Evolutionary conservation across 2,113 vertebrate genomes (phyloP).

Genomic region (Ailuropoda melanoleuca): DNA sequence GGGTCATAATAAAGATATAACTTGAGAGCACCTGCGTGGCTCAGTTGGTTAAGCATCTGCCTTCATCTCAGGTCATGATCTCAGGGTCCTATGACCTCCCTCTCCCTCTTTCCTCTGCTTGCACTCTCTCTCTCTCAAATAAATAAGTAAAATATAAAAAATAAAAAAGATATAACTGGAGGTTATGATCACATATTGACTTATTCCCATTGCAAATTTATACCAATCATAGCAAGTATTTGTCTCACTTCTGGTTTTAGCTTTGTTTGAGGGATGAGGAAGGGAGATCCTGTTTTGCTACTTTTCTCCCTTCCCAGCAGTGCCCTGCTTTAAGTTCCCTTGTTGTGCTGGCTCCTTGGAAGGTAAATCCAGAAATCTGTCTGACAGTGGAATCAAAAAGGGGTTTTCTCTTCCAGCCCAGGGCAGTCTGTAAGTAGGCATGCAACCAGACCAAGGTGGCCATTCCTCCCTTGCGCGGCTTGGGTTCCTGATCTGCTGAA

Average conservation of each 20-base stretch:
- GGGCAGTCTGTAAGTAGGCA: neutral
- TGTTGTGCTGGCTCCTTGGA: neutral
- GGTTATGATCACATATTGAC: neutral
- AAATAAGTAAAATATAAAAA: neutral
- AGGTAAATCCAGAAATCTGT: neutral
- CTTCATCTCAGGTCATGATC: neutral
- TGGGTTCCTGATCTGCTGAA: neutral
- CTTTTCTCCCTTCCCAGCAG: neutral
- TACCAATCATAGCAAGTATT: neutral
- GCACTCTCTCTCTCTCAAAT: neutral
- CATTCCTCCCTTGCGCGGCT: neutral
- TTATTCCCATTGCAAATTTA: neutral
- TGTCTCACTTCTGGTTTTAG: neutral
- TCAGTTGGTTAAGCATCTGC: neutral
- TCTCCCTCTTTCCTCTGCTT: neutral
- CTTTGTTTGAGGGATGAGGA: neutral
- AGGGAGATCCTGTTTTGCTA: neutral
- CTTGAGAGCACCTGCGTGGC: neutral
- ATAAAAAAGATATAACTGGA: neutral
- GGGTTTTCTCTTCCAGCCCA: accelerated
- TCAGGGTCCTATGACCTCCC: neutral
- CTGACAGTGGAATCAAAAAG: neutral
- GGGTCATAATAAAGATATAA: neutral
- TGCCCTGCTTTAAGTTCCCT: neutral
- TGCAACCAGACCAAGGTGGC: neutral